Evolutionary conservation across 2,113 vertebrate genomes (phyloP).

Genomic region (Gasterosteus nipponicus): DNA sequence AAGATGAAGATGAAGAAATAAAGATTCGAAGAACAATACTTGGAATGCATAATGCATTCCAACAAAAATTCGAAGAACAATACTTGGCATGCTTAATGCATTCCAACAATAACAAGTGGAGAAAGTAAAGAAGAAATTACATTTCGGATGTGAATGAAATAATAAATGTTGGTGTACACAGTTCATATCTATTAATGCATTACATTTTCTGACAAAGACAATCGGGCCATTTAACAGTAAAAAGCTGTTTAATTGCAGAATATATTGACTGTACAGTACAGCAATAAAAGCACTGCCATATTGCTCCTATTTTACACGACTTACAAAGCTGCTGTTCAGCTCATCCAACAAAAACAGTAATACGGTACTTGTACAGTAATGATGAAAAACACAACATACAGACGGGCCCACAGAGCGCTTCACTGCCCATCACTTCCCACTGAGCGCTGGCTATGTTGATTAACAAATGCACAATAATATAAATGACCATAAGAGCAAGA

Average conservation of each 20-base stretch:
- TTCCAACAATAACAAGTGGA: neutral
- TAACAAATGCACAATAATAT: constrained; percentile 60
- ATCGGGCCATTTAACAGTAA: constrained; percentile 53
- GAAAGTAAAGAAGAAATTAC: constrained; percentile 2
- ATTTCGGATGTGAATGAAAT: constrained; percentile 4
- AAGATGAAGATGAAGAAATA: too few species aligned
- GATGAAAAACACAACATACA: constrained; percentile 66
- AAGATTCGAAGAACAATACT: too few species aligned
- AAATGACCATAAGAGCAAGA: constrained; percentile 64
- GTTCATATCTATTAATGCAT: neutral
- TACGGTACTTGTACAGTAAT: constrained; percentile 66
- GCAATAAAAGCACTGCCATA: constrained; percentile 77
- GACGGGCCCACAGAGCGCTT: constrained; percentile 63
- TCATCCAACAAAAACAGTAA: constrained; percentile 68
- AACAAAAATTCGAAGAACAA: too few species aligned
- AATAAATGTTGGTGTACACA: neutral
- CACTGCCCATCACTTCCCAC: constrained; percentile 27
- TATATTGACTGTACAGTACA: constrained; percentile 77
- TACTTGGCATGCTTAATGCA: too few species aligned
- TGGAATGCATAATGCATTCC: too few species aligned
- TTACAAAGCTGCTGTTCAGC: constrained; percentile 72
- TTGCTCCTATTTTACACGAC: constrained; percentile 74
- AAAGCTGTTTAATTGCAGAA: constrained; percentile 78
- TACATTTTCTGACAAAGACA: constrained; percentile 16
- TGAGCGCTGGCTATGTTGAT: constrained; percentile 52